phyloP scores from a whole-genome alignment of 2,888 invertebrate species.

The Amblyteles armatorius region DNA sequence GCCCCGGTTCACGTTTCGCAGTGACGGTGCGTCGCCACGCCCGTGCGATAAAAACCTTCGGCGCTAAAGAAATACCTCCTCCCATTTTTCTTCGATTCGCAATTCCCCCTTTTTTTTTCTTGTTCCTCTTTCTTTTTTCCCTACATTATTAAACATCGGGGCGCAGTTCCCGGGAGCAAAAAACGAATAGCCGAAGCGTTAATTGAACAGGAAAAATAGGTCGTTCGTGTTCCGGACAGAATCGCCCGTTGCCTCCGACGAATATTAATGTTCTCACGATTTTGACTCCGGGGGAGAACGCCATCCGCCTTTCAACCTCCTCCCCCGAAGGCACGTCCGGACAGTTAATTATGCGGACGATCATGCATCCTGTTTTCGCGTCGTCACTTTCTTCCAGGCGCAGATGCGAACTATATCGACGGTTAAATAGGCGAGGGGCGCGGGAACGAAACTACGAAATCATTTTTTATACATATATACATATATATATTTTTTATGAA shows the following conservation, averaged over 20 bases:
- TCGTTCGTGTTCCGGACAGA: conserved; percentile 66
- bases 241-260: conserved; percentile 59
- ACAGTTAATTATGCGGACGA: conserved; percentile 50
- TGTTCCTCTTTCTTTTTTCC: not conserved
- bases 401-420: conserved; percentile 49
- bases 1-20: too few relatives aligned
- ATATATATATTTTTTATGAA: conserved; percentile 1
- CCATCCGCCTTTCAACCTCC: conserved; percentile 23
- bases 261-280: conserved; percentile 68
- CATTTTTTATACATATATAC: not conserved
- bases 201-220: conserved; percentile 69
- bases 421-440: conserved; percentile 9
- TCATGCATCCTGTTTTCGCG: conserved; percentile 43
- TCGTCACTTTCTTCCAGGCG: conserved; percentile 31
- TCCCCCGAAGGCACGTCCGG: conserved; percentile 23
- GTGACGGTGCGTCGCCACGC: not conserved
- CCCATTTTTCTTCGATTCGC: not conserved
- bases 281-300: conserved; percentile 46
- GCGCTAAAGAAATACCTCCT: not conserved
- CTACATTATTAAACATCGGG: conserved; percentile 51
- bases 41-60: not conserved
- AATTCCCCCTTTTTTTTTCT: not conserved
- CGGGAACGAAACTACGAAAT: conserved; percentile 10
- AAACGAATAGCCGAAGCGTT: conserved; percentile 53
- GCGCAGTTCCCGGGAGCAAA: conserved; percentile 48